Base-by-base conservation (phyloP, 2,113 vertebrate species). In the Garra rufa region DNA sequence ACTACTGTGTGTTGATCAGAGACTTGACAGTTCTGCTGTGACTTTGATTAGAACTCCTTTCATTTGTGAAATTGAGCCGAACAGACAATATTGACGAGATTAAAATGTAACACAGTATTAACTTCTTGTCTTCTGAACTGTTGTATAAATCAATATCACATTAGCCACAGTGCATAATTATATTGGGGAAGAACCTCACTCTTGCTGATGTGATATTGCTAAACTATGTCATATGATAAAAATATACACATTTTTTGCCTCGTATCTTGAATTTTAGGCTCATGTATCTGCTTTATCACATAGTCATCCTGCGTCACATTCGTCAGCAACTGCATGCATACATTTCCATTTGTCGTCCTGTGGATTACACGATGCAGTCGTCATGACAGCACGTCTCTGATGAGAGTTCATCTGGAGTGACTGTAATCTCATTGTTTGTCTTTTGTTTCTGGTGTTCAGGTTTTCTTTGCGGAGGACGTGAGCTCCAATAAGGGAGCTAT, bases 401-500 rank as follows among this genome's bases (percentile, higher is more conserved):
- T 67, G 90, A 87, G 90, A 90, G 83, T 6, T 17, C 85, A 48
- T 55, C 74, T 71, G 67, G 6, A 59, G 48, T 17, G 26, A 76
- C 57, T 71, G 61, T 11, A 7, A 26, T 59, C 26, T 19, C 43
- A 55, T n/a, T 26, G 26, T 75, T 65, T 26, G 83, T 34, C 44
- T 30, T 82, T 48, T 70, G 65, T n/a, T 15, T 19, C 43, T 30
- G 26, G 0, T 24, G 55, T 4, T 61, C 83, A 95, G 98, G 97
- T 99, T 74, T 99, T 99, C 93, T 99, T 99, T 81, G 96, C 98
- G 9, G 97, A 99, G 93, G 98, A 99, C 46, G 96, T 97, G 83
- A 96, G 97, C 76, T 98, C 97, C 87, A 99, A 99, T 92, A 99
- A 99, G 93, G 98, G 97, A 5, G 98, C 98, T 78, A 98, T 99